These are phyloP conservation scores for Rhinophrynus dorsalis DNA, from an alignment of 2,797 vertebrate species.

Conservation along the genomic window DNA sequence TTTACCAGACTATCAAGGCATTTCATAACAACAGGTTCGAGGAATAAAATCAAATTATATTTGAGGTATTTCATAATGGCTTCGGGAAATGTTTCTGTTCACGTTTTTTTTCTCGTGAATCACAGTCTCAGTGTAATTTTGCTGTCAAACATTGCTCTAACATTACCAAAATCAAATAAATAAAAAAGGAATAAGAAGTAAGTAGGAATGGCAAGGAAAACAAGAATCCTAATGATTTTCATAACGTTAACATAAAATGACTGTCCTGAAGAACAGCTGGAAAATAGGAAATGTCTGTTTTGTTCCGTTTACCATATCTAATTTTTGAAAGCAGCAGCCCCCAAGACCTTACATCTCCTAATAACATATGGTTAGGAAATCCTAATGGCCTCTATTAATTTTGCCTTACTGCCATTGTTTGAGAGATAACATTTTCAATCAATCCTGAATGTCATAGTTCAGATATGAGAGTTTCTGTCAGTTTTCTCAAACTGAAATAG, in stretches of 20 bases:
- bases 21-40: background rate
- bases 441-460: too few species aligned
- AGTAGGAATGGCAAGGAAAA: background rate
- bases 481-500: too few species aligned
- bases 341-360: too few species aligned
- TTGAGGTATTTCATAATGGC: conserved; percentile 7
- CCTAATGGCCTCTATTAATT: too few species aligned
- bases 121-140: conserved; percentile 13
- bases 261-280: background rate
- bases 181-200: background rate
- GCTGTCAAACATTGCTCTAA: conserved; percentile 5
- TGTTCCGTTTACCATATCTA: background rate
- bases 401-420: too few species aligned
- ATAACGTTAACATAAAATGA: background rate
- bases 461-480: too few species aligned
- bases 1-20: background rate
- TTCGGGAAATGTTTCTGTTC: background rate
- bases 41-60: background rate
- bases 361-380: too few species aligned
- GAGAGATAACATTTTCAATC: too few species aligned
- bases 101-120: background rate
- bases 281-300: background rate
- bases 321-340: too few species aligned
- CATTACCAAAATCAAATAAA: background rate
- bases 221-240: background rate